Base-by-base conservation (phyloP, 1,140 invertebrate species). In the Drosophila virilis region DNA sequence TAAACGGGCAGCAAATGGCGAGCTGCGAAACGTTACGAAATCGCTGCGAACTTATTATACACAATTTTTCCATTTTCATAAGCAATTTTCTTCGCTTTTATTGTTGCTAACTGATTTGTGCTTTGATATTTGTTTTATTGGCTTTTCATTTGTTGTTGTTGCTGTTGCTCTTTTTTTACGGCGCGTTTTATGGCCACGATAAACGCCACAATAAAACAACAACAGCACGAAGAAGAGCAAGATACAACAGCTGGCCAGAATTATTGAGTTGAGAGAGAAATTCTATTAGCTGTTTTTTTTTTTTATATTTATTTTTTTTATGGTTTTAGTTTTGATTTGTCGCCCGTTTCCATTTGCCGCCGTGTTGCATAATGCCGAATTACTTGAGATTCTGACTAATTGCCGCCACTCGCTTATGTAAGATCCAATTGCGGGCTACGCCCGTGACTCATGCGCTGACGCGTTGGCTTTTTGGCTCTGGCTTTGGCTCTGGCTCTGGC, bases 91-190 rank as follows among this genome's bases (percentile, higher is more conserved):
- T 65, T 33, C 28, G 33, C 66, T 22, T 22, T 54, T 15, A 6
- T 58, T 61, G 59, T 50, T 42, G 48, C n/a, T 37, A 33, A 71
- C 57, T 77, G 60, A 81, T 83, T 83, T 83, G 59, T 79, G 64
- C 51, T 69, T 75, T 83, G 80, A 84, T 84, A 79, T 83, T 79
- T 85, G 77, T 70, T 84, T 84, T 84, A 84, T 84, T 84, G 77
- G 81, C 51, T 77, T 80, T 75, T 55, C 77, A 77, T 84, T 84
- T 85, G 77, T 61, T 28, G 22, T 22, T 17, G 0, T 17, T 17
- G n/a, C n/a, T 17, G 17, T 17, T 17, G 17, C 2, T 28, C 0
- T 28, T 68, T 58, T 72, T 78, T 37, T 71, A 66, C 54, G 55
- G 46, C 65, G 58, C 43, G 43, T 71, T 83, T 83, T 83, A 84